A percentile compares a stretch with the other conserved stretches of the same genome.
phyloP scores from a whole-genome alignment of 2,113 vertebrate species.

The Vireo altiloquus region DNA sequence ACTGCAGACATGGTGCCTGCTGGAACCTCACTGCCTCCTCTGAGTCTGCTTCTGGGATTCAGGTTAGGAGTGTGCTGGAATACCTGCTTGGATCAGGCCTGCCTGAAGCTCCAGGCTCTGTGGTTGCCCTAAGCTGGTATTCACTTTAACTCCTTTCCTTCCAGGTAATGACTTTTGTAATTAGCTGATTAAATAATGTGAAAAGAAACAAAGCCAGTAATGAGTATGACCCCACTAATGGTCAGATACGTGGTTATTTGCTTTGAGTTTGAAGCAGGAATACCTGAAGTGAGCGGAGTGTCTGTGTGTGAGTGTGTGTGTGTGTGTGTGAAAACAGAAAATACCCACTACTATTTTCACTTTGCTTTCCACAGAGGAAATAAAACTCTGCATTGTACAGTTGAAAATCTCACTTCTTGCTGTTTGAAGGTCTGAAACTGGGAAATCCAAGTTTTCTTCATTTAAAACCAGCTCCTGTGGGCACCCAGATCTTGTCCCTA shows the following conservation, averaged over 20 bases:
- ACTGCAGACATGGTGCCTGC: accelerated
- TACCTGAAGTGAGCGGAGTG: background rate
- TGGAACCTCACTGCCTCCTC: background rate
- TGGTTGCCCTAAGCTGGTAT: background rate
- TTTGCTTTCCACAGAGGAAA: background rate
- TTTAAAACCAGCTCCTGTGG: background rate
- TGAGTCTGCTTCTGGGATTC: background rate
- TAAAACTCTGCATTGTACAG: background rate
- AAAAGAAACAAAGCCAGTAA: background rate
- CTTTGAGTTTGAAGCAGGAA: background rate
- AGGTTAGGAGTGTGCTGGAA: background rate
- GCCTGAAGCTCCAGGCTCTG: background rate
- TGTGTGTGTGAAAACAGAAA: background rate
- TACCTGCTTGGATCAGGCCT: background rate
- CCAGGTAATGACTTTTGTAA: background rate
- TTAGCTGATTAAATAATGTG: background rate
- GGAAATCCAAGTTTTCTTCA: background rate
- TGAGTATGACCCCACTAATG: accelerated
- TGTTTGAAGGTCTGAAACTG: background rate
- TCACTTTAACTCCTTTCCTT: background rate
- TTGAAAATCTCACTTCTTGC: background rate
- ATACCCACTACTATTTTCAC: background rate
- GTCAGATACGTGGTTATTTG: background rate
- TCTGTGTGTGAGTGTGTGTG: background rate
- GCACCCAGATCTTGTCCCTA: background rate